Evolutionary conservation across 2,888 invertebrate species (phyloP), one percentile per base, ranked within the genome.

Genomic region (Mongoloraphidia duomilia): DNA sequence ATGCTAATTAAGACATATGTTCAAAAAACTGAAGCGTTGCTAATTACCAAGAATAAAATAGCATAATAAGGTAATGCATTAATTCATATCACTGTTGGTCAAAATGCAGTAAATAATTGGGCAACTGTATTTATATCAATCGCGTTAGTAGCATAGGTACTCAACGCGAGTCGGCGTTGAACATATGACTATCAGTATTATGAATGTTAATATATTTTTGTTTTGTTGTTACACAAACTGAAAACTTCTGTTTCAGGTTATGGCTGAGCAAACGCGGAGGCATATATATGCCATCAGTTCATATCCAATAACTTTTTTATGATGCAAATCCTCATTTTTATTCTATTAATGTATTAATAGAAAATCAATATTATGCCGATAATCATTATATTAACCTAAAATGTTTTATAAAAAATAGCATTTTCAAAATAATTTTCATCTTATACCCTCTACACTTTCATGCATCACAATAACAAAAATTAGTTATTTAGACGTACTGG

Each of bases 231-330:
- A 39, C 17, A 49, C 43, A 12, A 13, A 46, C 12, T 39, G 13
- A 45, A 14, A 41, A 9, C 9, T 49, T 46, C 44, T 55, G 13
- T 73, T 70, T 0, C 69, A 83, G 83, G 4, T 75, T 86, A 49
- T 87, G 87, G 85, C 70, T 88, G 59, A 82, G 79, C 68, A 66
- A 63, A 59, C 63, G 67, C 51, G 66, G 66, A 44, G 60, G 65
- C 45, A 65, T 65, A 52, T 46, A 49, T 44, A 59, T 64, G 50
- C 65, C 67, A 43, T 61, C 67, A 42, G 61, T 68, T 47, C 66
- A 65, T 59, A 60, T 67, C 54, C 66, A 66, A 57, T 68, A 68
- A 57, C 53, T 48, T 36, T 42, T 37, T 48, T 26, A 26, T 26
- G 26, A 26, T 26, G 26, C 26, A 26, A 26, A 26, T 26, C 26